A percentile compares a stretch with the other conserved stretches of the same genome.
phyloP scores from a whole-genome alignment of 2,113 vertebrate species.

The Limanda limanda region DNA sequence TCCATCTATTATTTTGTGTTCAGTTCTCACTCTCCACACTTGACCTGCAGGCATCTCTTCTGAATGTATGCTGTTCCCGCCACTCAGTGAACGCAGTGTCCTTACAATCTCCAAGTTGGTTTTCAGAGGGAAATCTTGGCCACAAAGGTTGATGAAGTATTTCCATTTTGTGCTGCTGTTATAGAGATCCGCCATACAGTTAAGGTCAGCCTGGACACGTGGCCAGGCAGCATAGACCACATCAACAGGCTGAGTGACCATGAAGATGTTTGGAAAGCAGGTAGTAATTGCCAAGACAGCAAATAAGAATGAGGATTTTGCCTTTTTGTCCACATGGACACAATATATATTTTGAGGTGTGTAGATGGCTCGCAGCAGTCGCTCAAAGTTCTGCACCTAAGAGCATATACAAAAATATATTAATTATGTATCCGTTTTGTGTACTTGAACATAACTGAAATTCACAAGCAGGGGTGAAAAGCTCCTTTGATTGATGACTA shows the following conservation, averaged over 20 bases:
- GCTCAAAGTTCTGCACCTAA: slow-evolving; percentile 78
- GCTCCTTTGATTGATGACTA: neutral
- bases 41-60: slow-evolving; percentile 85
- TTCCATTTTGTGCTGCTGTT: slow-evolving; percentile 83
- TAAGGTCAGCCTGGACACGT: slow-evolving; percentile 92
- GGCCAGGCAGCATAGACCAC: slow-evolving; percentile 91
- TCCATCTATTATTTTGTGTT: slow-evolving; percentile 78
- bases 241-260: slow-evolving; percentile 83
- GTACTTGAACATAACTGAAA: neutral
- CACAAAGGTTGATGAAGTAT: slow-evolving; percentile 93
- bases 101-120: slow-evolving; percentile 92
- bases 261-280: slow-evolving; percentile 90
- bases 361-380: slow-evolving; percentile 78
- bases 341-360: slow-evolving; percentile 85
- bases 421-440: neutral
- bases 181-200: slow-evolving; percentile 93
- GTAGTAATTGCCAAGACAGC: slow-evolving; percentile 84
- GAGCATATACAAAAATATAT: neutral
- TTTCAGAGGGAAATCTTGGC: slow-evolving; percentile 94
- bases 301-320: slow-evolving; percentile 74
- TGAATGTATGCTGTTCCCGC: slow-evolving; percentile 89
- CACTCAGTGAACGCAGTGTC: slow-evolving; percentile 82
- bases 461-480: too few species aligned
- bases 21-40: slow-evolving; percentile 81
- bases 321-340: slow-evolving; percentile 88